Evolutionary conservation across 2,888 invertebrate species (phyloP), one percentile per base, ranked within the genome.

Genomic region (Spisula subtruncata): DNA sequence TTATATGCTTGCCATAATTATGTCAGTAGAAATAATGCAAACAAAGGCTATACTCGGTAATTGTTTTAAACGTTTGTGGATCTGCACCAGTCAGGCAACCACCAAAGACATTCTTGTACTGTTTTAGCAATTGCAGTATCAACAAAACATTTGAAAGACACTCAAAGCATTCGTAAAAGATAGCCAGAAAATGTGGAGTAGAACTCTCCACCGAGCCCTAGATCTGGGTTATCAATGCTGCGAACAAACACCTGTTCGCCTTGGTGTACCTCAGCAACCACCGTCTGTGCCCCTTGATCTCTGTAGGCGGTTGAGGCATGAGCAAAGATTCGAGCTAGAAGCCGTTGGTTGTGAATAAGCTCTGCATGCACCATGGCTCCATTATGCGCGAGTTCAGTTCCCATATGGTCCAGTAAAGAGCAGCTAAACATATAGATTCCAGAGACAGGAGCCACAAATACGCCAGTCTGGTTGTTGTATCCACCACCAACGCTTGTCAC

Each of bases 151-250:
- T 51, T 12, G 51, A 51, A 41, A 12, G 60, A 6, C n/a, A 25
- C 8, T 60, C 25, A 66, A 25, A 66, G 25, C 60, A 66, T 66
- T 10, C 20, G 60, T n/a, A 83, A 60, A 60, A 90, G 41, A 80
- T 90, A 89, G 8, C 89, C 90, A 51, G 90, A 86, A 66, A 90
- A 90, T 46, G 90, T 90, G 12, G 90, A 90, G 54, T 89, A 90
- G 20, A 89, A 41, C 18, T 90, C 82, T 20, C 90, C 90, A 46
- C 90, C 89, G 14, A 90, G 56, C 12, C 79, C 75, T 8, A 90
- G 66, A 48, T 90, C 81, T 25, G 25, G 29, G n/a, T 87, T 88
- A 54, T 90, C 89, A 20, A 81, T 82, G 48, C 46, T 66, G 60
- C 84, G 79, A 4, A 90, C 85, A 71, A 75, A 87, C 12, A 90